Conservation (phyloP, 2,797 vertebrate genomes). For the Epinephelus malabaricus region DNA sequence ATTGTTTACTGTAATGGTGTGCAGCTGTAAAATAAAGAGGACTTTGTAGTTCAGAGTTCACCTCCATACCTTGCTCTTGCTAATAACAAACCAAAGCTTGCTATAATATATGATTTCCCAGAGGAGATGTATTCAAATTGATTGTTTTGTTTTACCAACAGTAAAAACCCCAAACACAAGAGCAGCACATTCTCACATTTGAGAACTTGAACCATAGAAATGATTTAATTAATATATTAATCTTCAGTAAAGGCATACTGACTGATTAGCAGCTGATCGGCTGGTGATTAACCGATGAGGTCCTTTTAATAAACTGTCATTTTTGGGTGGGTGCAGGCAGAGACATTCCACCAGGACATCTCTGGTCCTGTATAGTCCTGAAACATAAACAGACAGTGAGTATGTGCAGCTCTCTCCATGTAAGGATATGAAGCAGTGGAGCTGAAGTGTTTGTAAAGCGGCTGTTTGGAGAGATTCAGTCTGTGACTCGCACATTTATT, state of each 20-base stretch:
- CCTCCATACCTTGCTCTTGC: too few species aligned
- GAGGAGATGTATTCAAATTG: neutral
- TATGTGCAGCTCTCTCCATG: slow-evolving; percentile 66
- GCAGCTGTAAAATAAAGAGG: too few species aligned
- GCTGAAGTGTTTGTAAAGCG: slow-evolving; percentile 25
- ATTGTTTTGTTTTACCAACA: neutral
- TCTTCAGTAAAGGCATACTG: neutral
- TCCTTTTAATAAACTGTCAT: too few species aligned
- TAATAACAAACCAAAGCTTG: too few species aligned
- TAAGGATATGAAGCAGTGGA: slow-evolving; percentile 64
- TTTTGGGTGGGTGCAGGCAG: slow-evolving; percentile 5
- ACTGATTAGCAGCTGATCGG: neutral
- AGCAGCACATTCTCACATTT: neutral
- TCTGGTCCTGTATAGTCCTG: slow-evolving; percentile 22
- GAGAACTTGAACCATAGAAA: neutral
- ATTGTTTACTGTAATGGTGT: too few species aligned
- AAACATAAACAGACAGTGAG: slow-evolving; percentile 60
- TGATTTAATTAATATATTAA: too few species aligned
- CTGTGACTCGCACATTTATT: slow-evolving; percentile 31
- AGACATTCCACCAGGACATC: slow-evolving; percentile 56
- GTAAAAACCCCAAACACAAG: neutral
- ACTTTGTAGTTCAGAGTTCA: too few species aligned
- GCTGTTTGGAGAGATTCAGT: slow-evolving; percentile 28
- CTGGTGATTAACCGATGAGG: neutral
- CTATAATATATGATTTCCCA: neutral